A percentile compares a stretch with the other conserved stretches of the same genome.
phyloP scores from a whole-genome alignment of 2,113 vertebrate genomes.

The Pleuronectes platessa region DNA sequence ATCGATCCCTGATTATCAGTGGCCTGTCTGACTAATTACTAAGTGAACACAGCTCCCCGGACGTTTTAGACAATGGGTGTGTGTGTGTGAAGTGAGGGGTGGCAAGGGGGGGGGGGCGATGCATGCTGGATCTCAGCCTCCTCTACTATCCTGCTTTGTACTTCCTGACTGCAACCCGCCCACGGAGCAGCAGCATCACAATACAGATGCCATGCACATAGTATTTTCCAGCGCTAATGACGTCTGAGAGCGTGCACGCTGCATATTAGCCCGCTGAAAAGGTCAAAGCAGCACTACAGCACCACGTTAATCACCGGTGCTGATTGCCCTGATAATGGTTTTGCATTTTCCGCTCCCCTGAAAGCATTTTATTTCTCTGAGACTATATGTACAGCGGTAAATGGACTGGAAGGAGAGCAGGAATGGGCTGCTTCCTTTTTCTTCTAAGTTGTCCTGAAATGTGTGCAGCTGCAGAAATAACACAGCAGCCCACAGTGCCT shows the following conservation, averaged over 20 bases:
- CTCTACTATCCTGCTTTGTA: conserved; percentile 70
- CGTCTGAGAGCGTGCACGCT: conserved; percentile 60
- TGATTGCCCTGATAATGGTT: conserved; percentile 55
- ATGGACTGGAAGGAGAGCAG: conserved; percentile 25
- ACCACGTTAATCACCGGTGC: conserved; percentile 53
- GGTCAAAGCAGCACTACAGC: conserved; percentile 61
- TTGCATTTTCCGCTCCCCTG: conserved; percentile 37
- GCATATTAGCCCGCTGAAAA: conserved; percentile 47
- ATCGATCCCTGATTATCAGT: conserved; percentile 55
- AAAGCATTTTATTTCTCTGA: conserved; percentile 33
- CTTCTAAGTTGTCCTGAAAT: conserved; percentile 39
- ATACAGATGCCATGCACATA: conserved; percentile 68
- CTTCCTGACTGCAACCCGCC: conserved; percentile 75
- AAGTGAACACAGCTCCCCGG: conserved; percentile 51
- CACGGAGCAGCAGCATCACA: conserved; percentile 57
- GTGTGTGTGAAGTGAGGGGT: too few species aligned
- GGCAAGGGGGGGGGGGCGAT: neutral
- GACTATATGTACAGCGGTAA: conserved; percentile 18
- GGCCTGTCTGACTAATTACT: conserved; percentile 59
- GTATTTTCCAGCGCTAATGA: conserved; percentile 62
- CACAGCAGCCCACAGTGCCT: conserved; percentile 32
- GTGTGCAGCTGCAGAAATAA: conserved; percentile 44
- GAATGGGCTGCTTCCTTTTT: neutral
- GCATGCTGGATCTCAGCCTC: conserved; percentile 62
- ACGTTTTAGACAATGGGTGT: conserved; percentile 30